Evolutionary conservation across 2,888 invertebrate genomes (phyloP), one percentile per base, ranked within the genome.

Genomic region (Hirtodrosophila confusa): DNA sequence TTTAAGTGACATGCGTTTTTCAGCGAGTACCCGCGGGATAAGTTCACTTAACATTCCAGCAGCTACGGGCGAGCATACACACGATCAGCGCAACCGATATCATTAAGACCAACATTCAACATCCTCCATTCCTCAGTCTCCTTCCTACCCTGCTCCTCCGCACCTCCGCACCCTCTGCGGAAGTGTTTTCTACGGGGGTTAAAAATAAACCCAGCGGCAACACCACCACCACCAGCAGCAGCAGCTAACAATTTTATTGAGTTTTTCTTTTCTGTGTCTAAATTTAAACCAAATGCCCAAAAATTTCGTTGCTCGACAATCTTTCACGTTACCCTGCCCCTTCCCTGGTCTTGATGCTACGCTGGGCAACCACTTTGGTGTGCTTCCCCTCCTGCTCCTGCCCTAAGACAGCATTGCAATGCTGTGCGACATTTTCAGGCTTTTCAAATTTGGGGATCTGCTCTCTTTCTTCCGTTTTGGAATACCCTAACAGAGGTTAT

Each of bases 1-100:
- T 85, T 85, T 71, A 80, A 88, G 87, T 85, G 85, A 85, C 85
- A 86, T 88, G 88, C 85, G 76, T 86, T 88, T 85, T 85, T 80
- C 86, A 79, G 86, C 88, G 71, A 82, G 82, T 82, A 85, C 85
- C 86, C 82, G 82, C 82, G 88, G 86, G 75, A 78, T 75, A 85
- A 78, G 75, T 82, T 82, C 68, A 80, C 88, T 87, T 78, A 71
- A 77, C 66, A 82, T 82, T 87, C 78, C 87, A 75, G 43, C 61
- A 60, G 54, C 86, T 82, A 85, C 78, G 87, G 86, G 85, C 50
- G 12, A 36, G 50, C 47, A 27, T 27, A 27, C 39, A 12, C 29
- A 36, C 50, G 80, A 80, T 80, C 84, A 62, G 67, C 65, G 41
- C 66, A 75, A 65, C 85, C 68, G 88, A 87, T 83, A 85, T 85